phyloP scores from a whole-genome alignment of 2,888 invertebrate species.

The Mactromeris polynyma region DNA sequence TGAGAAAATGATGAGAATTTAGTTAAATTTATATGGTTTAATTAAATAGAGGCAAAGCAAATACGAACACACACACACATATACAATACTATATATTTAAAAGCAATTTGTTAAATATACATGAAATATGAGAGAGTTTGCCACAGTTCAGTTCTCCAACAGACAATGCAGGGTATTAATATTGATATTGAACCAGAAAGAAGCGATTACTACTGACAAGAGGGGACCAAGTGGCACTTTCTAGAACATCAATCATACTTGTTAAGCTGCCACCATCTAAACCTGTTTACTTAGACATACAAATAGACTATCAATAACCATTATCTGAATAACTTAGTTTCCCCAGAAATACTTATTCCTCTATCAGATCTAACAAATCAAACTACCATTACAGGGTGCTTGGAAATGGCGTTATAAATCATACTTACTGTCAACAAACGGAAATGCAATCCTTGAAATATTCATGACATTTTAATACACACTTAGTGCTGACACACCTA shows the following conservation, averaged over 20 bases:
- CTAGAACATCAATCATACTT: not conserved
- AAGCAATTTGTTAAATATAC: too few species aligned
- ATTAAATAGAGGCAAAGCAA: too few species aligned
- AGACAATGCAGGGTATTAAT: not conserved
- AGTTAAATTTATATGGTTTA: too few species aligned
- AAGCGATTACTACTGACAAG: not conserved
- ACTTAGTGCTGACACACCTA: not conserved
- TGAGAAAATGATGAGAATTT: too few species aligned
- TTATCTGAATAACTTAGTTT: slow-evolving; percentile 6
- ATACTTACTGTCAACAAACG: not conserved
- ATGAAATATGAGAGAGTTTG: too few species aligned
- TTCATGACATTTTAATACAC: not conserved
- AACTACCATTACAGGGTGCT: not conserved
- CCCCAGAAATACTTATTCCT: not conserved
- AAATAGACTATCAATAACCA: slow-evolving; percentile 8
- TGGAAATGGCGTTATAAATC: not conserved
- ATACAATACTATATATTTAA: too few species aligned
- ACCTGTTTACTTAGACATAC: slow-evolving; percentile 9
- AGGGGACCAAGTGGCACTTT: slow-evolving; percentile 5
- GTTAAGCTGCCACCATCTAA: not conserved
- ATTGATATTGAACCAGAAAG: not conserved
- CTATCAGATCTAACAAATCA: not conserved
- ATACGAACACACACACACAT: too few species aligned
- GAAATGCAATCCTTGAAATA: not conserved
- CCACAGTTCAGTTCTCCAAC: not conserved